Conservation (phyloP, 2,797 vertebrate genomes). For the Tenualosa ilisha region DNA sequence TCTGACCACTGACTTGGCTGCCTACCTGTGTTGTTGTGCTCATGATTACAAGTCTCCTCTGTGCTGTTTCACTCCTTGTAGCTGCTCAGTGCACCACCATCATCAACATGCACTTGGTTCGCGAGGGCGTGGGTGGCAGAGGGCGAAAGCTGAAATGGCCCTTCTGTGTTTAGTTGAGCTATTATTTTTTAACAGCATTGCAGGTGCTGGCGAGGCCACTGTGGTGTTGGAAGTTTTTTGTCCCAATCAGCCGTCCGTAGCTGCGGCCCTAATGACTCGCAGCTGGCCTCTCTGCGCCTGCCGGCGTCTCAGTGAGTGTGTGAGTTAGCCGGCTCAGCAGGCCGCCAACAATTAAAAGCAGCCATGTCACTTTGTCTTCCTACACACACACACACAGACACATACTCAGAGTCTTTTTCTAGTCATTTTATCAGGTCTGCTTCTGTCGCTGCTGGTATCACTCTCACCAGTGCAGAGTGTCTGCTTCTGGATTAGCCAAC, state of each 20-base stretch:
- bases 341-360: slow-evolving; percentile 58
- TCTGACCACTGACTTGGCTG: not conserved
- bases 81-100: not conserved
- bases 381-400: not conserved
- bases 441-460: not conserved
- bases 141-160: not conserved
- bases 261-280: slow-evolving; percentile 69
- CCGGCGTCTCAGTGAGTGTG: slow-evolving; percentile 64
- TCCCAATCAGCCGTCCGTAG: slow-evolving; percentile 65
- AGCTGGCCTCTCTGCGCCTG: slow-evolving; percentile 69
- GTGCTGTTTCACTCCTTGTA: not conserved
- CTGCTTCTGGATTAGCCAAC: not conserved
- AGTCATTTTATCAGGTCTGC: not conserved
- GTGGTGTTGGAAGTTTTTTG: slow-evolving; percentile 56
- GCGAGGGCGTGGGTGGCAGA: not conserved
- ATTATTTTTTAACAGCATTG: slow-evolving; percentile 44
- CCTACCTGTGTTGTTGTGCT: no score
- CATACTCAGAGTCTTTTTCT: not conserved
- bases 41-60: slow-evolving; percentile 5
- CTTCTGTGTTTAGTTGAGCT: slow-evolving; percentile 23
- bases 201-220: slow-evolving; percentile 58
- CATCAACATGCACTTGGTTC: not conserved
- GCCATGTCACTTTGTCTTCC: slow-evolving; percentile 6
- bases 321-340: slow-evolving; percentile 50
- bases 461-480: slow-evolving; percentile 34